Base-by-base conservation (phyloP, 2,888 invertebrate genomes). In the Callinectes sapidus region DNA sequence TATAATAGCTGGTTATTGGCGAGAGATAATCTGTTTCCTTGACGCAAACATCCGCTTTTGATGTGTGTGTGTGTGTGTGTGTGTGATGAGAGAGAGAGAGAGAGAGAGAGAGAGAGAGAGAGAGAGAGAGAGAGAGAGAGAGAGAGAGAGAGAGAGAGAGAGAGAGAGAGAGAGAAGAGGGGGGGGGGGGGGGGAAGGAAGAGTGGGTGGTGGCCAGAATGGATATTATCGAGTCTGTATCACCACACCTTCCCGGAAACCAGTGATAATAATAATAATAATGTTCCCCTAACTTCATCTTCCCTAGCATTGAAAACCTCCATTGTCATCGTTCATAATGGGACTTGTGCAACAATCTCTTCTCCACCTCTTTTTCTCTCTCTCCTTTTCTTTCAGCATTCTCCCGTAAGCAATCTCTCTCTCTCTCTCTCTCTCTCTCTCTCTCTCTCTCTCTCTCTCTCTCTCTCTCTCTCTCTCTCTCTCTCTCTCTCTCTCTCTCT, bases 101-200 rank as follows among this genome's bases (percentile, higher is more conserved):
- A 71, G 71, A 71, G 71, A 71, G 48, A n/a, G 71, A n/a, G 71
- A n/a, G 71, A n/a, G 42, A 39, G 87, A n/a, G 71, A n/a, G 71
- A n/a, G 71, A n/a, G 71, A n/a, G 71, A n/a, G 71, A 71, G 71
- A 71, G 71, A 71, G 48, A n/a, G 71, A n/a, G 71, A n/a, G 71
- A n/a, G 71, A n/a, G 71, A n/a, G 71, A 71, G 71, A 71, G 71
- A 71, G 71, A 71, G 71, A 71, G 71, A 71, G 71, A 71, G n/a
- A 61, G n/a, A 71, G n/a, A 71, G n/a, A 23, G n/a, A n/a, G n/a
- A 71, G 28, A 61, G 61, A 61, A 23, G 18, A 23, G 18, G 61
- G 18, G 61, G 5, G 3, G 5, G 61, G 18, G 61, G 23, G 18
- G 23, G 61, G 10, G 18, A 61, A 23, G 23, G 0, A 18, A 10